A percentile compares a stretch with the other conserved stretches of the same genome.
These are phyloP conservation scores for Troides oblongomaculatus DNA, from an alignment of 2,888 invertebrate species.

Conservation along the genomic window DNA sequence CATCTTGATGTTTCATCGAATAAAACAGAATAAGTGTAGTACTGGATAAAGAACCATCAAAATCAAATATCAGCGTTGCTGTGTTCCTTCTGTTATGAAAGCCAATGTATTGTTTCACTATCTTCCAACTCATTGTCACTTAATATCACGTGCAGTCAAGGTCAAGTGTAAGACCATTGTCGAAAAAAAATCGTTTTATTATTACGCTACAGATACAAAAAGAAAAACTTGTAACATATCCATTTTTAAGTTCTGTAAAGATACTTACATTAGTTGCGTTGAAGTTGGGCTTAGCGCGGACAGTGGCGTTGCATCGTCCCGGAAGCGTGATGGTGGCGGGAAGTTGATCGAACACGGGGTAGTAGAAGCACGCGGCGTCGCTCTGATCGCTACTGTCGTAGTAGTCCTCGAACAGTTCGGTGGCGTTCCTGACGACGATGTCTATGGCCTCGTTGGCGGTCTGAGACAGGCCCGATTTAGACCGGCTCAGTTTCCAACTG, in stretches of 20 bases:
- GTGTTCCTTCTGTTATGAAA: too few species aligned
- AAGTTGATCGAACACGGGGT: conserved; percentile 50
- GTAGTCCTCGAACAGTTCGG: conserved; percentile 55
- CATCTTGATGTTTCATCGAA: too few species aligned
- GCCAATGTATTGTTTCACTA: background rate
- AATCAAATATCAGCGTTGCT: too few species aligned
- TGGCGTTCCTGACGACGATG: conserved; percentile 42
- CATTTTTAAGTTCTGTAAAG: background rate
- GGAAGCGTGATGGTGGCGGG: conserved; percentile 49
- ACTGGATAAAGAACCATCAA: too few species aligned
- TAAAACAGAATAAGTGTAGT: too few species aligned
- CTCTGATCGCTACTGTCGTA: conserved; percentile 53
- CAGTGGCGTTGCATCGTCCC: conserved; percentile 53
- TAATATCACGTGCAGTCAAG: background rate
- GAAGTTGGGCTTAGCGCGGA: conserved; percentile 53
- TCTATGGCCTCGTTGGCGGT: conserved; percentile 44
- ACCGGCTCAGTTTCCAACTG: conserved; percentile 65
- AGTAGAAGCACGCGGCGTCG: conserved; percentile 59
- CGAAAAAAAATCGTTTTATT: background rate
- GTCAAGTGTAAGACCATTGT: background rate
- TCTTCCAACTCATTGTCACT: background rate
- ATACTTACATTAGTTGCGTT: conserved; percentile 47
- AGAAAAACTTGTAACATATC: too few species aligned
- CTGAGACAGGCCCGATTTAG: conserved; percentile 45
- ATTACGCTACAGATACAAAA: background rate